Percentiles rank a stretch among this genome's conserved stretches.
phyloP scores from a whole-genome alignment of 2,797 vertebrate genomes.

The Falco cherrug region DNA sequence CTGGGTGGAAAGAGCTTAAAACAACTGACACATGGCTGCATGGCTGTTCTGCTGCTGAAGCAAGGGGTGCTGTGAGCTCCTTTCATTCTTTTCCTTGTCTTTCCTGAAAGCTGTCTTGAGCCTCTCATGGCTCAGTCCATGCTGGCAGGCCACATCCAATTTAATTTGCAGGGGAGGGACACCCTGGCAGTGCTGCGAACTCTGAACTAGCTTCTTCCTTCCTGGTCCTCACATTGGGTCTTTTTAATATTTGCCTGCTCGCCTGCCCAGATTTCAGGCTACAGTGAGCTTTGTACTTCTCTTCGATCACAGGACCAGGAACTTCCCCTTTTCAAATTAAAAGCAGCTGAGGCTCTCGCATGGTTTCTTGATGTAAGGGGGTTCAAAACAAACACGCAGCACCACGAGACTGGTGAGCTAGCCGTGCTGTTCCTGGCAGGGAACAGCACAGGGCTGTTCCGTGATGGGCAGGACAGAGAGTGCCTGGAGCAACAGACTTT shows the following conservation, averaged over 20 bases:
- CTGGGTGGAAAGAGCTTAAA: neutral
- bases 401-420: neutral
- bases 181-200: neutral
- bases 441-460: neutral
- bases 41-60: neutral
- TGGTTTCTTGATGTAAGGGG: neutral
- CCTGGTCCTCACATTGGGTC: neutral
- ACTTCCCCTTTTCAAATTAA: neutral
- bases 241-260: neutral
- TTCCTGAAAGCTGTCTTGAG: neutral
- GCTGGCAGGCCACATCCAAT: neutral
- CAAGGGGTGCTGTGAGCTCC: neutral
- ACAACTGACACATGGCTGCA: neutral
- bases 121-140: neutral
- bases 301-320: neutral
- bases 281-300: neutral
- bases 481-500: neutral
- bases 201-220: neutral
- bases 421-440: fast-evolving
- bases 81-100: neutral
- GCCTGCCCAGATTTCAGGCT: neutral
- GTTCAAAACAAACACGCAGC: neutral
- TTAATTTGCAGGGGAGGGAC: neutral
- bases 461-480: neutral
- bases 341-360: neutral